These are phyloP conservation scores for Temnopleurus reevesii DNA, from an alignment of 53 echinoderm and acorn worm species.

Conservation along the genomic window DNA sequence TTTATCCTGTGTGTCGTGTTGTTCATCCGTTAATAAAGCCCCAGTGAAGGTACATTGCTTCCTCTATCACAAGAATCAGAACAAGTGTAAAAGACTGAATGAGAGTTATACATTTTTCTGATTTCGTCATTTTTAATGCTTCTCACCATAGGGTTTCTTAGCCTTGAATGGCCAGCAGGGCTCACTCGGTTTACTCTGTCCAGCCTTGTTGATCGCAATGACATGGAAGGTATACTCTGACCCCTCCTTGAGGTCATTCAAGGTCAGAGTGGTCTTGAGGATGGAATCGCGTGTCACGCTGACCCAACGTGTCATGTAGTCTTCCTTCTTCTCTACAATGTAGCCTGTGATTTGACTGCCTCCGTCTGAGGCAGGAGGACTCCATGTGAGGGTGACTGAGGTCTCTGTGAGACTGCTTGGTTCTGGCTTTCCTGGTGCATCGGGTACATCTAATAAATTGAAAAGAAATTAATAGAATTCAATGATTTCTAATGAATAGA, in stretches of 20 bases:
- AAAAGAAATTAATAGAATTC: background rate
- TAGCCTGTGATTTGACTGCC: constrained; percentile 85
- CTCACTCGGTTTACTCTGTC: constrained; percentile 79
- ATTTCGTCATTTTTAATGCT: background rate
- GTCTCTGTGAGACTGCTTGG: constrained; percentile 75
- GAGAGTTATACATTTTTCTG: background rate
- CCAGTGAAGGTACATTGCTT: too few species aligned
- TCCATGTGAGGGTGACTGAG: constrained; percentile 83
- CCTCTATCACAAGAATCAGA: background rate
- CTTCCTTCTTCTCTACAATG: constrained; percentile 79
- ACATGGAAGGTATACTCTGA: constrained; percentile 89
- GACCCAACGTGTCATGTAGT: constrained; percentile 85
- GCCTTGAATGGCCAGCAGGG: constrained; percentile 70
- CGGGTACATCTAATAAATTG: constrained; percentile 75
- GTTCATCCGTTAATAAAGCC: too few species aligned
- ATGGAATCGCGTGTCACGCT: constrained; percentile 79
- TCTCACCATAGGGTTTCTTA: constrained; percentile 89
- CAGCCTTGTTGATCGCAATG: constrained; percentile 95
- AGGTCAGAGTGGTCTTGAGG: constrained; percentile 68
- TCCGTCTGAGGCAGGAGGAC: constrained; percentile 77
- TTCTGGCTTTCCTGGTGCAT: constrained; percentile 86
- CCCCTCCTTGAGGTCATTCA: constrained; percentile 72
- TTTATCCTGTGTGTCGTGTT: too few species aligned
- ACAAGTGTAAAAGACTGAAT: background rate
- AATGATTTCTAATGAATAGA: background rate